Conservation (phyloP, 2,113 vertebrate genomes). For the Platichthys stellatus region DNA sequence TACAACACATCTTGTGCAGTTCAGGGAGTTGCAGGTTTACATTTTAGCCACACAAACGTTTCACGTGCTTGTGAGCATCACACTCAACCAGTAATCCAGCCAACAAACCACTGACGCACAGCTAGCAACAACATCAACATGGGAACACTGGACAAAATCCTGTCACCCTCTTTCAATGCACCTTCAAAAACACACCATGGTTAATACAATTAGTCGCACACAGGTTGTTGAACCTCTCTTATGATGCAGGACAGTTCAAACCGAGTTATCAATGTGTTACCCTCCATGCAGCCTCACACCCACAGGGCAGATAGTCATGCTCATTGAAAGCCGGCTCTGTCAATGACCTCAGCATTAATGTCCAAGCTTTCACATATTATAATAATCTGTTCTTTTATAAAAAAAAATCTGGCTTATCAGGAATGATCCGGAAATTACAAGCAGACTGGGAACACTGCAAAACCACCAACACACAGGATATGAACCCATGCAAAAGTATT, state of each 20-base stretch:
- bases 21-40: neutral
- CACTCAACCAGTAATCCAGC: neutral
- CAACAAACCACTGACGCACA: constrained; percentile 1
- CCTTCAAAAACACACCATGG: neutral
- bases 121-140: neutral
- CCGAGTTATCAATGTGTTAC: neutral
- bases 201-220: constrained; percentile 29
- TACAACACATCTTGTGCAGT: neutral
- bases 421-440: constrained; percentile 45
- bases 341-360: constrained; percentile 62
- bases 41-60: neutral
- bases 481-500: constrained; percentile 3
- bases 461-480: neutral
- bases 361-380: constrained; percentile 55
- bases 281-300: constrained; percentile 43
- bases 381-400: constrained; percentile 59
- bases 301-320: constrained; percentile 51
- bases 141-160: neutral
- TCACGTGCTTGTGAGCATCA: neutral
- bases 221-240: neutral
- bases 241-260: neutral
- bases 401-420: constrained; percentile 30
- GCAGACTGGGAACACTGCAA: neutral
- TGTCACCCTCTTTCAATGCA: neutral
- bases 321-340: constrained; percentile 46